Evolutionary conservation across 2,888 invertebrate species (phyloP).

Genomic region (Nephrocerus scutellatus): DNA sequence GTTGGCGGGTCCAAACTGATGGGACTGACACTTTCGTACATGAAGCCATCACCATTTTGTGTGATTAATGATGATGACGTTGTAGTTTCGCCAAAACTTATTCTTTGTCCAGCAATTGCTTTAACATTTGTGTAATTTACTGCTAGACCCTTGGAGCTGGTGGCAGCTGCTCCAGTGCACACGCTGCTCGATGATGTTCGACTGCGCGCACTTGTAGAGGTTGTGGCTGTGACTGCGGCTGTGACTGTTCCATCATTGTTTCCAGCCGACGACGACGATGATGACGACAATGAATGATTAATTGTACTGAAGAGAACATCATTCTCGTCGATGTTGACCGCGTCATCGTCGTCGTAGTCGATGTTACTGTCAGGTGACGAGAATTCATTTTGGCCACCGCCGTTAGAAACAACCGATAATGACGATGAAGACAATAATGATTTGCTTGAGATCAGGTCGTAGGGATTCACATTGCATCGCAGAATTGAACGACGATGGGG

Average conservation of each 20-base stretch:
- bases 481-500: constrained; percentile 62
- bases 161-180: constrained; percentile 4
- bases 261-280: not conserved
- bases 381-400: constrained; percentile 49
- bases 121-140: constrained; percentile 51
- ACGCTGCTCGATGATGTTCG: constrained; percentile 4
- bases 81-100: constrained; percentile 53
- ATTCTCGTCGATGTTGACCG: constrained; percentile 36
- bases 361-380: constrained; percentile 49
- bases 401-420: not conserved
- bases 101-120: constrained; percentile 64
- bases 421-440: no score
- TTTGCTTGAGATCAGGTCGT: constrained; percentile 64
- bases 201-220: no score
- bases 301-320: not conserved
- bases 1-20: constrained; percentile 8
- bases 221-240: not conserved
- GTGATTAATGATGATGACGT: constrained; percentile 41
- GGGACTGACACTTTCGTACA: constrained; percentile 48
- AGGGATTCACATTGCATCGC: constrained; percentile 78
- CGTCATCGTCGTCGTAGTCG: constrained; percentile 48
- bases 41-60: constrained; percentile 42
- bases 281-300: not conserved
- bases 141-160: constrained; percentile 13
- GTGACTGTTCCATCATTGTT: not conserved